phyloP scores from a whole-genome alignment of 1,140 invertebrate species.

The Achatina immaculata region DNA sequence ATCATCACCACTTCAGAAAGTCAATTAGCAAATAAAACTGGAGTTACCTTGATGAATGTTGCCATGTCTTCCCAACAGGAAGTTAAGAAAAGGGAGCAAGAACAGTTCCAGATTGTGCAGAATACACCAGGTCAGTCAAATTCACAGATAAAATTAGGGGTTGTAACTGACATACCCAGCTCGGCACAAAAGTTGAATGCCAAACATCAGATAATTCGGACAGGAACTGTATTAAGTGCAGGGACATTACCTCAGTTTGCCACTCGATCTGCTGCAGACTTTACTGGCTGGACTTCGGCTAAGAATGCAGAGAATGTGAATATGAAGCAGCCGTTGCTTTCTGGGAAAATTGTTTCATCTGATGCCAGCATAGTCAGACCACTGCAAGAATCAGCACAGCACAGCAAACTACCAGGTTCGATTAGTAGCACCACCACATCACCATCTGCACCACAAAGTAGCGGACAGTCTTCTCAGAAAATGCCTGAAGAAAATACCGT shows the following conservation, averaged over 20 bases:
- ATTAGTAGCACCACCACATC: neutral
- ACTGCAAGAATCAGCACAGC: neutral
- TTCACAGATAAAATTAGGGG: neutral
- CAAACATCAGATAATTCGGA: neutral
- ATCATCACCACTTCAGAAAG: neutral
- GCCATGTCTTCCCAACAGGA: neutral
- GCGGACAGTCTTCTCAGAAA: slow-evolving; percentile 20
- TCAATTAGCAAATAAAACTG: neutral
- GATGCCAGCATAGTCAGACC: neutral
- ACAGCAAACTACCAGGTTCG: neutral
- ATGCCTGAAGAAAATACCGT: slow-evolving; percentile 1
- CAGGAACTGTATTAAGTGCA: neutral
- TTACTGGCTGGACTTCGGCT: neutral
- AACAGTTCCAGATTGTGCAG: neutral
- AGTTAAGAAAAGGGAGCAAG: neutral
- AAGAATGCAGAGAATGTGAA: neutral
- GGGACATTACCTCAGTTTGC: neutral
- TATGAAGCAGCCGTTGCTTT: neutral
- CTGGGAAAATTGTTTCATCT: neutral
- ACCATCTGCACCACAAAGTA: neutral
- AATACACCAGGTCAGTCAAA: neutral
- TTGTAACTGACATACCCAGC: neutral
- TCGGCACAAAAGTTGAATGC: neutral
- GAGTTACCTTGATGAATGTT: neutral
- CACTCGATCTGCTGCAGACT: neutral